Evolutionary conservation across 2,797 vertebrate genomes (phyloP).

Genomic region (Rhadinocentrus ornatus): DNA sequence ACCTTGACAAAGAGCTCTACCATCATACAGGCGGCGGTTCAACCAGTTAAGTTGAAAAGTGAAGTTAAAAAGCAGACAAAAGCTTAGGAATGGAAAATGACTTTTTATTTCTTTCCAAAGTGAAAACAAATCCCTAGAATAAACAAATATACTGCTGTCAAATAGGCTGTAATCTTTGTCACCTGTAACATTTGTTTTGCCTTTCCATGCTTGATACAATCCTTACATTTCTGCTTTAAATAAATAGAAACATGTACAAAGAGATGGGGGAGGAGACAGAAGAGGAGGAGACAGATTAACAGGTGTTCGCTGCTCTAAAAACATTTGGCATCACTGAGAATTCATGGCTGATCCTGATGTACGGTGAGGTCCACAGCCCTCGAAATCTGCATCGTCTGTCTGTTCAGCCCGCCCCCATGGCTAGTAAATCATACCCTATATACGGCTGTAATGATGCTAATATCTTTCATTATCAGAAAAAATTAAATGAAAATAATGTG

Average conservation of each 20-base stretch:
- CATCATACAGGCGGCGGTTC: too few species aligned
- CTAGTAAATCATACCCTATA: conserved; percentile 54
- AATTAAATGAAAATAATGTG: conserved; percentile 66
- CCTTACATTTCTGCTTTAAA: conserved; percentile 85
- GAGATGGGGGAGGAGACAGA: conserved; percentile 56
- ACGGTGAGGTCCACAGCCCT: conserved; percentile 45
- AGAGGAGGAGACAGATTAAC: conserved; percentile 56
- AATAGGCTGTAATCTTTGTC: conserved; percentile 79
- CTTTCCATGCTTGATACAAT: conserved; percentile 82
- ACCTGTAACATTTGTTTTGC: conserved; percentile 69
- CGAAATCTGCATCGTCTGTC: conserved; percentile 50
- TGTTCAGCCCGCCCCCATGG: conserved; percentile 48
- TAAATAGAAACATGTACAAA: conserved; percentile 87
- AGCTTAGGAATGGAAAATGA: conserved; percentile 82
- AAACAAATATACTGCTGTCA: conserved; percentile 80
- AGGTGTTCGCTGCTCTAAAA: conserved; percentile 61
- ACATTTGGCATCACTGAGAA: conserved; percentile 81
- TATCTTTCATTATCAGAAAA: conserved; percentile 67
- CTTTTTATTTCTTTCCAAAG: conserved; percentile 82
- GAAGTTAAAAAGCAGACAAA: conserved; percentile 36
- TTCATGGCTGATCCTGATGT: conserved; percentile 68
- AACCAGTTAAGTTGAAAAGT: too few species aligned
- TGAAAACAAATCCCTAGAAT: conserved; percentile 71
- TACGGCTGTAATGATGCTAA: conserved; percentile 68
- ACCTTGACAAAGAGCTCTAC: too few species aligned